Base-by-base conservation (phyloP, 2,113 vertebrate species). In the Protomyctophum bolini region DNA sequence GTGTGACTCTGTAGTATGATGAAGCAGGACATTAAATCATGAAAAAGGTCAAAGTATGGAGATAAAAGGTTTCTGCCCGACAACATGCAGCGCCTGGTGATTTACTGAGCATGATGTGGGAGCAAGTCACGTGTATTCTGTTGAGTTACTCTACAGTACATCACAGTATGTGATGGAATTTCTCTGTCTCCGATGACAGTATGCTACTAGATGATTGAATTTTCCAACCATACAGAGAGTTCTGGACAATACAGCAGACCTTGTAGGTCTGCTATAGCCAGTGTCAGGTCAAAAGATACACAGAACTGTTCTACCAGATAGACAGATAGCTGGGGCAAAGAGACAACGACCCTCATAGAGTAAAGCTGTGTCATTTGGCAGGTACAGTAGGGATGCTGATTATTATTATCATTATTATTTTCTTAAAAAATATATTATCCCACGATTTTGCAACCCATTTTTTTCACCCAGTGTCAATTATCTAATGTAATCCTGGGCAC, bases 281-380 rank as follows among this genome's bases (percentile, higher is more conserved):
- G 3, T 69, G 55, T 3, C 47, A 66, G 58, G 45, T 54, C 47
- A 61, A 6, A 66, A 29, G 15, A 58, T 10, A 64, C 68, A 71
- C 12, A 54, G 28, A 7, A 48, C 33, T 29, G 11, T 66, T 75
- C 71, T 63, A 79, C 68, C 28, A 41, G 50, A 21, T 52, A 58
- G 61, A 56, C 6, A 10, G 0, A 14, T 9, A n/a, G n/a, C n/a
- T n/a, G 46, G 28, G 55, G 12, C 63, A 62, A 48, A 59, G 29
- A 69, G 48, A 21, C 21, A 12, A 68, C 59, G 10, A 33, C 66
- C 33, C 63, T 56, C 61, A 63, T 21, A 7, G 51, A 50, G n/a
- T 61, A 63, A 57, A n/a, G 68, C 1, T 54, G 10, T 48, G 45
- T 3, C 56, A 46, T 21, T 21, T 58, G 65, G 47, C 2, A 14